phyloP scores from a whole-genome alignment of 2,888 invertebrate genomes.

The Azorinus chamasolen region DNA sequence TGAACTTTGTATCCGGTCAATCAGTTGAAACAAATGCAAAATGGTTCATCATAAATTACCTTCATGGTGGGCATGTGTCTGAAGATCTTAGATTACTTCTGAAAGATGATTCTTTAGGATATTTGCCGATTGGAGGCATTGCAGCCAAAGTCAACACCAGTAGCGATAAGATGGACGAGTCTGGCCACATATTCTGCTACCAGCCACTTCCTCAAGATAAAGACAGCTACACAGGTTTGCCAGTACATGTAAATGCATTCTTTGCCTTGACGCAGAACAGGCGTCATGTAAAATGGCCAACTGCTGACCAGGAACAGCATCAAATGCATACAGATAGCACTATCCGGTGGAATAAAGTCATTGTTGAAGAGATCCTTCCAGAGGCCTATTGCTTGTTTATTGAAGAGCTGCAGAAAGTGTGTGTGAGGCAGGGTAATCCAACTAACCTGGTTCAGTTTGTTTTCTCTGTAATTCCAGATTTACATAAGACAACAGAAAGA shows the following conservation, averaged over 20 bases:
- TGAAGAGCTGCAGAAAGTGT: constrained; percentile 6
- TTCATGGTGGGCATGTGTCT: constrained; percentile 21
- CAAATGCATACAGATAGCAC: constrained; percentile 27
- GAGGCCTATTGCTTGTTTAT: constrained; percentile 22
- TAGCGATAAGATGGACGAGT: background rate
- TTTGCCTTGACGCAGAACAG: constrained; percentile 47
- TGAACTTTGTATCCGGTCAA: background rate
- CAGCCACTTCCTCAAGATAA: constrained; percentile 47
- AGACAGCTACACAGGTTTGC: constrained; percentile 25
- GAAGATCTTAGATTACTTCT: constrained; percentile 14
- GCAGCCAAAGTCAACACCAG: constrained; percentile 7
- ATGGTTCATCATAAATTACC: constrained; percentile 36
- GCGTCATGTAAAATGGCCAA: constrained; percentile 39
- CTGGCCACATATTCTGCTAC: constrained; percentile 44
- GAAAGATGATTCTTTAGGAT: constrained; percentile 31
- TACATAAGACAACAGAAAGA: constrained; percentile 1
- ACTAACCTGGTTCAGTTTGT: constrained; percentile 1
- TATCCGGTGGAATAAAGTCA: constrained; percentile 39
- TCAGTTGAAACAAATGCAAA: background rate
- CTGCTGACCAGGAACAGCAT: constrained; percentile 17
- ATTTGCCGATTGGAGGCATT: constrained; percentile 33
- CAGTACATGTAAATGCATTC: constrained; percentile 49
- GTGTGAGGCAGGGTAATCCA: background rate
- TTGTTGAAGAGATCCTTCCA: constrained; percentile 37
- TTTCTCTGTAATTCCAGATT: constrained; percentile 29